Percentiles rank a stretch among this genome's conserved stretches.
Conservation (phyloP, 2,888 invertebrate species). For the Orthosia gracilis region DNA sequence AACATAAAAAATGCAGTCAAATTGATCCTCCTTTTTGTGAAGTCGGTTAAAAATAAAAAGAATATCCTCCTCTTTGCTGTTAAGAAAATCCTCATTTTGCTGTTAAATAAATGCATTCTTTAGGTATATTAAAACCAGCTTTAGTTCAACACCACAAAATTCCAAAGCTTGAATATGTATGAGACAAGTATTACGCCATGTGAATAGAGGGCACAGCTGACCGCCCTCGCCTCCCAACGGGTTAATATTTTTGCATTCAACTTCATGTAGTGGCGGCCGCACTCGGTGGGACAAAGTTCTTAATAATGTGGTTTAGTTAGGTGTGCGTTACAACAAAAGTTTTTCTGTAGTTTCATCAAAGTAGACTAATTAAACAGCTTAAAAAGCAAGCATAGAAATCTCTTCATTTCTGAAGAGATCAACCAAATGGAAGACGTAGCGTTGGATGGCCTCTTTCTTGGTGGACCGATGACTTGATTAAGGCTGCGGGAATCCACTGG, state of each 20-base stretch:
- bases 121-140: neutral
- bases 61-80: no score
- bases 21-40: no score
- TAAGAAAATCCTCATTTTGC: no score
- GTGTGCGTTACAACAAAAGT: neutral
- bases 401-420: no score
- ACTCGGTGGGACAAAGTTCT: slow-evolving; percentile 67
- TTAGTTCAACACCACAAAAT: slow-evolving; percentile 23
- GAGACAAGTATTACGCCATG: slow-evolving; percentile 36
- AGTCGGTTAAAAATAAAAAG: no score
- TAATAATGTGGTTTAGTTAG: slow-evolving; percentile 64
- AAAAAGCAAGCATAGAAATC: neutral
- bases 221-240: slow-evolving; percentile 56
- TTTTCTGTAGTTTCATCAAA: neutral
- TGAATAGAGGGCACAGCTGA: slow-evolving; percentile 38
- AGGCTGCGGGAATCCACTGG: no score
- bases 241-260: slow-evolving; percentile 79
- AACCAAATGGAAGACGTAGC: no score
- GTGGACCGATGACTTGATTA: no score
- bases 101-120: no score
- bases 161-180: slow-evolving; percentile 57
- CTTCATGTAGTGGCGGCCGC: slow-evolving; percentile 74
- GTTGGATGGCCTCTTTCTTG: no score
- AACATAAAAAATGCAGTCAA: no score
- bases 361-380: neutral